Base-by-base conservation (phyloP, 2,113 vertebrate species). In the Pelobates fuscus region DNA sequence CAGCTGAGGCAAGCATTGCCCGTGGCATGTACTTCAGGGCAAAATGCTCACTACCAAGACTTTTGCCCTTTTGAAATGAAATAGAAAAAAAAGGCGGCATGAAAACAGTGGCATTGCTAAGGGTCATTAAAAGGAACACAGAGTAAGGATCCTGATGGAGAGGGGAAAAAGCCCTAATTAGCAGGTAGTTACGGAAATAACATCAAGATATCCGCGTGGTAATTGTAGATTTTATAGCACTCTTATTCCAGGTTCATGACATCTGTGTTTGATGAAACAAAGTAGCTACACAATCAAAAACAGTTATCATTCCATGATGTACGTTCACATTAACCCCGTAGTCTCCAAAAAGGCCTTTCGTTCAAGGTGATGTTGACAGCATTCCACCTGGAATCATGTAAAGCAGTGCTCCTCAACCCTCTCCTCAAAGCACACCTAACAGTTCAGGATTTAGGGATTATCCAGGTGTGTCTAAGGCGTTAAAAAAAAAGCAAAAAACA, bases 51-150 rank as follows among this genome's bases (percentile, higher is more conserved):
- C 87, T 83, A 87, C 88, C 87, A 81, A 81, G 87, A 87, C 88
- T 91, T 91, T 88, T 94, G 94, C 92, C 95, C 95, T 96, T 96
- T 91, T 94, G 88, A 90, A 94, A 94, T 93, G 84, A 88, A 89
- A 94, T 91, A 81, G 91, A 80, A 82, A 82, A 83, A 65, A 78
- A 80, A 78, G 86, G 86, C 77, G 80, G 60, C 77, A 41, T 78
- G 79, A 77, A 78, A 62, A 46, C 63, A 44, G 37, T 25, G 26
- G 55, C 71, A 66, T 73, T 78, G 66, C 58, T 52, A 77, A 54
- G 70, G 79, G 61, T 69, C 62, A 84, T 80, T 77, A 78, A 81
- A 86, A 84, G 82, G 82, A 87, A 86, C 24, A 11, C 15, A 2
- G 49, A 70, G 27, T 27, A 6, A 69, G 68, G 71, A 76, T 78